Conservation (phyloP, 2,797 vertebrate species). For the Silurus lanzhouensis region DNA sequence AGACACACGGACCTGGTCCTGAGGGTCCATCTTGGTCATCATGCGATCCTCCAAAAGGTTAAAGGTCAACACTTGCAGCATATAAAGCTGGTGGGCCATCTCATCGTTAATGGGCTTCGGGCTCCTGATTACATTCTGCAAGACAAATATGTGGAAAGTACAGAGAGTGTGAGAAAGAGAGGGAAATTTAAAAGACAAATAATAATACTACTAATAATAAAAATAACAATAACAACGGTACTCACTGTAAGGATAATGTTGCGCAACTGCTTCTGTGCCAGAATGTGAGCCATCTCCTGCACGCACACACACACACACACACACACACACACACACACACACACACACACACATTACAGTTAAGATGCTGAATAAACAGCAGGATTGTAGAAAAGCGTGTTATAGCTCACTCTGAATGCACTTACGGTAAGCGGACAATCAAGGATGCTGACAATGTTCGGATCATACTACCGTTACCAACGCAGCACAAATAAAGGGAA, state of each 20-base stretch:
- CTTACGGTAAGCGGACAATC: slow-evolving; percentile 88
- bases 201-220: too few species aligned
- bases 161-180: slow-evolving; percentile 40
- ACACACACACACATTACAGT: slow-evolving; percentile 15
- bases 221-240: slow-evolving; percentile 47
- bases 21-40: slow-evolving; percentile 99
- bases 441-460: slow-evolving; percentile 82
- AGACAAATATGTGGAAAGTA: slow-evolving; percentile 21
- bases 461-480: slow-evolving; percentile 76
- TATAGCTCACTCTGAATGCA: slow-evolving; percentile 67
- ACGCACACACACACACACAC: slow-evolving; percentile 34
- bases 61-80: slow-evolving; percentile 95
- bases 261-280: slow-evolving; percentile 95
- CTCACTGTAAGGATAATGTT: slow-evolving; percentile 95
- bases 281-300: slow-evolving; percentile 97
- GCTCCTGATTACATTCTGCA: slow-evolving; percentile 85
- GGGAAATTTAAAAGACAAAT: background rate
- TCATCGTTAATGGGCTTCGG: slow-evolving; percentile 91
- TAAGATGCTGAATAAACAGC: slow-evolving; percentile 12
- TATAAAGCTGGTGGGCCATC: slow-evolving; percentile 97
- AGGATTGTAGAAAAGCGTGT: background rate
- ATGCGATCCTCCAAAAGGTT: slow-evolving; percentile 96
- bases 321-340: slow-evolving; percentile 41
- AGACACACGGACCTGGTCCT: slow-evolving; percentile 85
- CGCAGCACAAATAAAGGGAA: slow-evolving; percentile 66